Conservation (phyloP, 2,888 invertebrate genomes). For the Busseola fusca region DNA sequence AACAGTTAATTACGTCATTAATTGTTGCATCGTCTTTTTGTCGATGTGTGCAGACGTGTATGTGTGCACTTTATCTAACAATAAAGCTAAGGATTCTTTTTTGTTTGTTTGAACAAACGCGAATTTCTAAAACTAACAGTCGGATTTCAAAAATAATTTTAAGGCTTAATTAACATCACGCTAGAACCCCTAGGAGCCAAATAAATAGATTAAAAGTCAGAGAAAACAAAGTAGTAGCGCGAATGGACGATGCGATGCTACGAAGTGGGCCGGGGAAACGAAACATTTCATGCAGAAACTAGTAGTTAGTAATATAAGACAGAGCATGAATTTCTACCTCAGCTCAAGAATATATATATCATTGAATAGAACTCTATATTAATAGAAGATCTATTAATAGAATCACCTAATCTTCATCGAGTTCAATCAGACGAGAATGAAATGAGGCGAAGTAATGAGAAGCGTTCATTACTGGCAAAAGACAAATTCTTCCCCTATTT, state of each 20-base stretch:
- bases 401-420: slow-evolving; percentile 24
- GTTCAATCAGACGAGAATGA: slow-evolving; percentile 21
- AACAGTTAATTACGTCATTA: not conserved
- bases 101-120: no score
- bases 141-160: no score
- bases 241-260: no score
- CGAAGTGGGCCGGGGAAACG: no score
- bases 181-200: no score
- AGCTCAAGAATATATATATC: not conserved
- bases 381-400: slow-evolving; percentile 4
- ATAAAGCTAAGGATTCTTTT: no score
- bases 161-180: no score
- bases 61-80: not conserved
- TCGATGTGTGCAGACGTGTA: not conserved
- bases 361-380: not conserved
- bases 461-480: slow-evolving; percentile 30
- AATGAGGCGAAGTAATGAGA: slow-evolving; percentile 37
- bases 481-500: slow-evolving; percentile 33
- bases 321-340: not conserved
- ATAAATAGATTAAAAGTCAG: no score
- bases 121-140: no score
- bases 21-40: not conserved
- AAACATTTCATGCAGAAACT: no score
- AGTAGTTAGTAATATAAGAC: not conserved
- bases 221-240: no score